A percentile compares a stretch with the other conserved stretches of the same genome.
These are phyloP conservation scores for Orbicella faveolata DNA, from an alignment of 64 coral and sea anemone genomes.

Conservation along the genomic window DNA sequence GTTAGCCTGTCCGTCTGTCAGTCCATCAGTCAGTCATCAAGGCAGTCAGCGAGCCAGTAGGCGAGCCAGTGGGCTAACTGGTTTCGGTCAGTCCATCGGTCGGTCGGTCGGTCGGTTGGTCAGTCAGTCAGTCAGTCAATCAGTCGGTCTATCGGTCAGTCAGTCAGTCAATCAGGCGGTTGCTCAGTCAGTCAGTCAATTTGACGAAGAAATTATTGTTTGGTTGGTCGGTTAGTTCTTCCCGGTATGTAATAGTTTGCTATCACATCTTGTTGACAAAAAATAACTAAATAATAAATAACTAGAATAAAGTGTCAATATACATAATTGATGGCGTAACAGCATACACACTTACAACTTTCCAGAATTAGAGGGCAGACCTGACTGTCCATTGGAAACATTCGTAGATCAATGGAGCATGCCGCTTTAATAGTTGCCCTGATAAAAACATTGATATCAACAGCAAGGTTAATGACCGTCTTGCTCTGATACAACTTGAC, in stretches of 20 bases:
- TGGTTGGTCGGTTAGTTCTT: background rate
- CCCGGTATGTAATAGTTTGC: background rate
- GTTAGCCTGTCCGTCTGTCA: background rate
- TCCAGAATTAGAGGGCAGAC: conserved; percentile 77
- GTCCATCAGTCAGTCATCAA: background rate
- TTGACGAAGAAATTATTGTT: background rate
- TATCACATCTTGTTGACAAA: background rate
- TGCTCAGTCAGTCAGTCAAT: background rate
- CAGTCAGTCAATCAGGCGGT: background rate
- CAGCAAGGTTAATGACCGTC: background rate
- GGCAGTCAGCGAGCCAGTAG: background rate
- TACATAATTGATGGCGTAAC: background rate
- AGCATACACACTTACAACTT: conserved; percentile 74
- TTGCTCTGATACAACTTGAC: no score
- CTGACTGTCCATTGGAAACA: conserved; percentile 82
- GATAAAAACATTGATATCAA: background rate
- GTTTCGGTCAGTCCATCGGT: background rate
- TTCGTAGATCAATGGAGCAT: conserved; percentile 74
- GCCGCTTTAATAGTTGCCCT: conserved; percentile 83
- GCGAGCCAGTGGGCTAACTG: background rate
- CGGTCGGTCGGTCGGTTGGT: background rate
- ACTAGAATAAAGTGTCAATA: background rate
- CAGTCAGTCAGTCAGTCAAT: background rate
- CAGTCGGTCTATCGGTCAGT: background rate
- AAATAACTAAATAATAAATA: no score